These are phyloP conservation scores for Carcinoscorpius rotundicauda DNA, from an alignment of 1,140 invertebrate genomes.

Conservation along the genomic window DNA sequence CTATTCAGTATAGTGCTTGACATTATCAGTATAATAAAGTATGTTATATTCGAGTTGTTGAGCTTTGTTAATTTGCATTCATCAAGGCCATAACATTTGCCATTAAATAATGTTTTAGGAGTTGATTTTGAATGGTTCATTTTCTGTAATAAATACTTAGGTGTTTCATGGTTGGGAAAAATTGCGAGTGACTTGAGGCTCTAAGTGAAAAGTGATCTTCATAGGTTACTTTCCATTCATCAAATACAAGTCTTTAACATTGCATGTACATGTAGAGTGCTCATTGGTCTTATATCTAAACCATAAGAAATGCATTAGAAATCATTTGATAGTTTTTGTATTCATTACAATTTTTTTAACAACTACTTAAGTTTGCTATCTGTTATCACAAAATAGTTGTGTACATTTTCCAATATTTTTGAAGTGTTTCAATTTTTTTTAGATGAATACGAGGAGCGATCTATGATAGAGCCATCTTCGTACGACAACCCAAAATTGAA, in stretches of 20 bases:
- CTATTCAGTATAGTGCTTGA: too few relatives aligned
- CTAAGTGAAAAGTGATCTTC: too few relatives aligned
- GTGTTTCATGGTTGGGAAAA: too few relatives aligned
- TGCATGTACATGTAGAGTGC: not conserved
- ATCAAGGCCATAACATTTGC: too few relatives aligned
- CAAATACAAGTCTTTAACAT: not conserved
- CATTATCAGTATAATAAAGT: too few relatives aligned
- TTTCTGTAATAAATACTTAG: too few relatives aligned
- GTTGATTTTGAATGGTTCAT: too few relatives aligned
- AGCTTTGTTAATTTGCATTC: too few relatives aligned
- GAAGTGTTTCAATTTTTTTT: constrained; percentile 3
- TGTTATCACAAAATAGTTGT: not conserved
- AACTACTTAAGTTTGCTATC: constrained; percentile 1
- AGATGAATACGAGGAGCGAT: constrained; percentile 94
- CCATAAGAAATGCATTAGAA: not conserved
- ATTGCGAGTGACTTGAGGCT: too few relatives aligned
- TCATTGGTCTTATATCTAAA: not conserved
- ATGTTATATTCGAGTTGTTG: too few relatives aligned
- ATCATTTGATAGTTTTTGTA: not conserved
- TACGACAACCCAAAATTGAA: constrained; percentile 74
- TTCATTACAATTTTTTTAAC: not conserved
- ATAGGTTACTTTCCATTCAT: not conserved
- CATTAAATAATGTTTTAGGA: too few relatives aligned
- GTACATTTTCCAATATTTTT: not conserved
- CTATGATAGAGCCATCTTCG: constrained; percentile 82